Evolutionary conservation across 2,797 vertebrate genomes (phyloP).

Genomic region (Rhodeus uyekii): DNA sequence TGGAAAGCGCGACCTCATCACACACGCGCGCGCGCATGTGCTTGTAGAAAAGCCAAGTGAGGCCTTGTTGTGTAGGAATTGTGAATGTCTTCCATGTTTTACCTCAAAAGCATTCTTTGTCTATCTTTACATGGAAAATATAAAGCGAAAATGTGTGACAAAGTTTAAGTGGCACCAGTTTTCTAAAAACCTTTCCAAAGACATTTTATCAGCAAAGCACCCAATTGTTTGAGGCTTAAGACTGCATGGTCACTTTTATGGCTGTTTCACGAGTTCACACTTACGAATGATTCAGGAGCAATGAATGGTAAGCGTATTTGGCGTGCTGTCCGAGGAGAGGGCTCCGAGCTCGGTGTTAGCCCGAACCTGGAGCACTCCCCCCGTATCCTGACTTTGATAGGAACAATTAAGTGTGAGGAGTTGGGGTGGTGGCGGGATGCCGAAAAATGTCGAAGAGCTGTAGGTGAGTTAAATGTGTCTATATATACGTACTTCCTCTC

Average conservation of each 20-base stretch:
- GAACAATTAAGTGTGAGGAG: no score
- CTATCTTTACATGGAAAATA: neutral
- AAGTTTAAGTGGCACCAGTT: neutral
- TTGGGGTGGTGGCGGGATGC: no score
- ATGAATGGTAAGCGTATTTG: no score
- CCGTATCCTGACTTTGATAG: no score
- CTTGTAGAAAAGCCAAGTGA: neutral
- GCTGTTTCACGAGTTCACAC: no score
- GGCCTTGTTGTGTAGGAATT: neutral
- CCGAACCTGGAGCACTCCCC: no score
- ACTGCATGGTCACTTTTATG: neutral
- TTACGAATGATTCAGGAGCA: no score
- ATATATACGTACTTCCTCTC: no score
- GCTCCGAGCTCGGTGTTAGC: no score
- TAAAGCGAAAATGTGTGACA: neutral
- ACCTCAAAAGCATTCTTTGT: neutral
- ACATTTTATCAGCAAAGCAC: neutral
- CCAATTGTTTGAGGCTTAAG: neutral
- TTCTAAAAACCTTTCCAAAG: neutral
- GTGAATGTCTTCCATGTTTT: neutral
- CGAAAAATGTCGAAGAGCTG: no score
- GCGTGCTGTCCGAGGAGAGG: no score
- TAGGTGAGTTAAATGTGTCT: no score
- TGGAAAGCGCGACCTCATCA: neutral
- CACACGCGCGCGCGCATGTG: neutral